Evolutionary conservation across 2,888 invertebrate genomes (phyloP).

Genomic region (Nesidiocoris tenuis): DNA sequence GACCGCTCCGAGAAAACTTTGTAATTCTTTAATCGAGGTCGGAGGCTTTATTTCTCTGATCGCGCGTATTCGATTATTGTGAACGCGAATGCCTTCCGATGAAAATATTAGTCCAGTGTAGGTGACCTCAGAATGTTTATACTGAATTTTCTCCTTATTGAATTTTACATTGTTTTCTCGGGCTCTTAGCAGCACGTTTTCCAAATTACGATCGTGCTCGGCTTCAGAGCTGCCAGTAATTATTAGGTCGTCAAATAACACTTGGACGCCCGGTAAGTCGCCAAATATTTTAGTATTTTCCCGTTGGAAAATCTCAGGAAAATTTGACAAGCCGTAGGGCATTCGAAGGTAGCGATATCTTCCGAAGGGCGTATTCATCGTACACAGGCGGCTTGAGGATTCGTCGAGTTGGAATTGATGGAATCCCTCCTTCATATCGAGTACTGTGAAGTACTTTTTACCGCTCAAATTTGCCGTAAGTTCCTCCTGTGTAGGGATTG

Average conservation of each 20-base stretch:
- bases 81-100: neutral
- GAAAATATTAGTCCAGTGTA: conserved; percentile 23
- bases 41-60: conserved; percentile 10
- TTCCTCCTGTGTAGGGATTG: conserved; percentile 19
- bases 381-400: conserved; percentile 22
- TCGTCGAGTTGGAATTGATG: conserved; percentile 38
- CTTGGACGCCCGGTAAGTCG: conserved; percentile 40
- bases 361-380: conserved; percentile 39
- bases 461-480: conserved; percentile 12
- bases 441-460: conserved; percentile 30
- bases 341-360: conserved; percentile 39
- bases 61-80: neutral
- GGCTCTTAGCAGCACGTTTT: conserved; percentile 8
- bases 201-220: conserved; percentile 43
- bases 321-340: conserved; percentile 41
- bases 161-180: conserved; percentile 19
- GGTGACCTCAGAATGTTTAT: conserved; percentile 6
- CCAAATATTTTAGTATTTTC: conserved; percentile 39
- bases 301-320: conserved; percentile 43
- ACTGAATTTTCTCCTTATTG: conserved; percentile 26
- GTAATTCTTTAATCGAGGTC: neutral
- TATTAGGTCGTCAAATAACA: conserved; percentile 44
- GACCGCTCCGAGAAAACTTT: conserved; percentile 17
- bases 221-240: conserved; percentile 37
- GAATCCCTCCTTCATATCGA: too few species aligned